A percentile compares a stretch with the other conserved stretches of the same genome.
Conservation (phyloP, 2,888 invertebrate genomes). For the Pterobdella sp. region DNA sequence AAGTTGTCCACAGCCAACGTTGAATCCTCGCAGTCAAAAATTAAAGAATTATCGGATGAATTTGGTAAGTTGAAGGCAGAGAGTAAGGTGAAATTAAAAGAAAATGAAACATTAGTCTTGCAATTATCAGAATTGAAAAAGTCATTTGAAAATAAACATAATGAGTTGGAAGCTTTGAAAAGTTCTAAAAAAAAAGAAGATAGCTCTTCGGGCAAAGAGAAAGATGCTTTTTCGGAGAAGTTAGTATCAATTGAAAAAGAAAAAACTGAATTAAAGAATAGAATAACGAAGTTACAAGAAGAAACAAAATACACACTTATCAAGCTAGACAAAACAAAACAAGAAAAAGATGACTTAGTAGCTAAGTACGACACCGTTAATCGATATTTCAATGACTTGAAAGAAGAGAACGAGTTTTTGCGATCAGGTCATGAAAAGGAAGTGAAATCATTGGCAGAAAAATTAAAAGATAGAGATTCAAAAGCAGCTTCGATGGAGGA, state of each 20-base stretch:
- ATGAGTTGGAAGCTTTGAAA: not conserved
- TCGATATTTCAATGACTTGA: conserved; percentile 64
- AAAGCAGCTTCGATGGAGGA: not conserved
- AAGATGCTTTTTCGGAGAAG: not conserved
- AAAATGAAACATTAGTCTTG: not conserved
- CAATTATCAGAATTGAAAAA: not conserved
- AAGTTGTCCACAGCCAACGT: not conserved
- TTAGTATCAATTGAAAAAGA: conserved; percentile 2
- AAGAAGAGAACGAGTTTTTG: not conserved
- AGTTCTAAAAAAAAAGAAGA: not conserved
- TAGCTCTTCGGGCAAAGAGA: not conserved
- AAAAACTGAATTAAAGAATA: not conserved
- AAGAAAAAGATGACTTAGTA: conserved; percentile 92
- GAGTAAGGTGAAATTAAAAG: not conserved
- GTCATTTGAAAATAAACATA: not conserved
- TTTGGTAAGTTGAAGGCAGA: not conserved
- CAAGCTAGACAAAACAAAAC: conserved; percentile 73
- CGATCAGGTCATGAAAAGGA: not conserved
- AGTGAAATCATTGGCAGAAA: not conserved
- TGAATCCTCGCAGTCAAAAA: not conserved
- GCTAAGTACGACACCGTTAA: conserved; percentile 77
- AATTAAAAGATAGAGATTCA: not conserved
- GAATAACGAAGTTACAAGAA: not conserved
- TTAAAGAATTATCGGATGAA: conserved; percentile 1
- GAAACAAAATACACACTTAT: not conserved